Conservation (phyloP, 1,140 invertebrate genomes). For the Euglossa dilemma region DNA sequence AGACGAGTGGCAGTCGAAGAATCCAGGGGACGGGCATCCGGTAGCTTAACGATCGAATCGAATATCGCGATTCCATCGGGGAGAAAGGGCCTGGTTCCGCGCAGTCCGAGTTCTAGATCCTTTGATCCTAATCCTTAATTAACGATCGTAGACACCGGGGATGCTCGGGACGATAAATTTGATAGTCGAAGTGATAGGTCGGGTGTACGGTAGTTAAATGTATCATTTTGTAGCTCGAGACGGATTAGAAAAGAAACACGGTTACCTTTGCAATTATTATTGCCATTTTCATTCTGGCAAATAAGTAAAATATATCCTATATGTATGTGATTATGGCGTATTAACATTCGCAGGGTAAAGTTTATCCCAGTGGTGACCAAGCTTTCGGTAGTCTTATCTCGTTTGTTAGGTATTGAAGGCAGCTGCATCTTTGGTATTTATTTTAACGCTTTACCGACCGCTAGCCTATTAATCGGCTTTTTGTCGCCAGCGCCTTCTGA, state of each 20-base stretch:
- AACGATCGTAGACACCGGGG: background rate
- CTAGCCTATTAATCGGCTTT: no score
- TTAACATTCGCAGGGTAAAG: no score
- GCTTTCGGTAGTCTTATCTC: no score
- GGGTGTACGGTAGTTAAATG: background rate
- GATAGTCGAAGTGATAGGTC: background rate
- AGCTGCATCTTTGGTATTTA: no score
- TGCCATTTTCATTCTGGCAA: no score
- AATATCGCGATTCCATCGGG: background rate
- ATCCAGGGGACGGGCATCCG: conserved; percentile 6
- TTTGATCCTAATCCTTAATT: background rate
- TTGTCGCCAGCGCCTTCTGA: no score
- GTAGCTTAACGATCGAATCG: conserved; percentile 39
- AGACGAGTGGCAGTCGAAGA: background rate
- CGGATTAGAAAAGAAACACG: background rate
- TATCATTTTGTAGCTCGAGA: background rate
- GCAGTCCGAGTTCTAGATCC: background rate
- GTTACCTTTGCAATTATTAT: background rate
- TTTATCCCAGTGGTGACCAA: no score
- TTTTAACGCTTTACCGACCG: no score
- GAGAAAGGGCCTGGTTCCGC: background rate
- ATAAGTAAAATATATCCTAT: no score
- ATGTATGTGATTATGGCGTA: no score
- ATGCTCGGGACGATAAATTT: background rate
- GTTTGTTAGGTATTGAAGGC: no score